Evolutionary conservation across 2,113 vertebrate species (phyloP).

Genomic region (Dromaius novaehollandiae): DNA sequence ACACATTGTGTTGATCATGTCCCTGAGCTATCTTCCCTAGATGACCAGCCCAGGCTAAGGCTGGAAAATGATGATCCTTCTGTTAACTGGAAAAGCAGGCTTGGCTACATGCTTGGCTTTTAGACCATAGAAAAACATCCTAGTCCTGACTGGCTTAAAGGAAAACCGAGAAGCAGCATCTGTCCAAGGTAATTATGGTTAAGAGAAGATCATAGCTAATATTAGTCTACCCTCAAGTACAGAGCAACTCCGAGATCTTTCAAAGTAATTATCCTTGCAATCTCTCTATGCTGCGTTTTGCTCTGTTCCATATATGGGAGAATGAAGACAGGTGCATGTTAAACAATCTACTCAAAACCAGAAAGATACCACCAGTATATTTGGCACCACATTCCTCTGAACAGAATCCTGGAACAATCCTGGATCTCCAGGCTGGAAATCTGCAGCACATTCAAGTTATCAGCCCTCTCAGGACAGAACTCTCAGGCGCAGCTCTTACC

Average conservation of each 20-base stretch:
- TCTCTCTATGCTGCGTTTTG: background rate
- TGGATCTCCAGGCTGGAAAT: background rate
- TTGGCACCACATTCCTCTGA: background rate
- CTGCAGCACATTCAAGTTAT: background rate
- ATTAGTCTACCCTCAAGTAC: background rate
- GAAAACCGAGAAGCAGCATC: background rate
- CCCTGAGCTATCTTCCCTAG: background rate
- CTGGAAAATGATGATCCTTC: background rate
- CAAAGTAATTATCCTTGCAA: background rate
- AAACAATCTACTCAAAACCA: background rate
- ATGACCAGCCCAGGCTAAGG: background rate
- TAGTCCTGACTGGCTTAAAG: background rate
- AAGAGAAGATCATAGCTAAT: background rate
- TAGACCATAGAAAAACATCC: background rate
- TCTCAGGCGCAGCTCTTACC: conserved; percentile 71
- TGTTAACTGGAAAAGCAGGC: background rate
- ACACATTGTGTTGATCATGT: background rate
- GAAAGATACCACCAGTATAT: background rate
- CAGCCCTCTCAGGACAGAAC: background rate
- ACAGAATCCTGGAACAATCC: background rate
- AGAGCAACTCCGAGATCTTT: background rate
- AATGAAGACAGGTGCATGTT: rapidly evolving
- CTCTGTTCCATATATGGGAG: rapidly evolving
- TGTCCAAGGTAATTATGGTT: background rate
- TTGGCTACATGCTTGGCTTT: background rate